These are phyloP conservation scores for Spermophilus dauricus DNA, from an alignment of 2,113 vertebrate genomes.

Conservation along the genomic window DNA sequence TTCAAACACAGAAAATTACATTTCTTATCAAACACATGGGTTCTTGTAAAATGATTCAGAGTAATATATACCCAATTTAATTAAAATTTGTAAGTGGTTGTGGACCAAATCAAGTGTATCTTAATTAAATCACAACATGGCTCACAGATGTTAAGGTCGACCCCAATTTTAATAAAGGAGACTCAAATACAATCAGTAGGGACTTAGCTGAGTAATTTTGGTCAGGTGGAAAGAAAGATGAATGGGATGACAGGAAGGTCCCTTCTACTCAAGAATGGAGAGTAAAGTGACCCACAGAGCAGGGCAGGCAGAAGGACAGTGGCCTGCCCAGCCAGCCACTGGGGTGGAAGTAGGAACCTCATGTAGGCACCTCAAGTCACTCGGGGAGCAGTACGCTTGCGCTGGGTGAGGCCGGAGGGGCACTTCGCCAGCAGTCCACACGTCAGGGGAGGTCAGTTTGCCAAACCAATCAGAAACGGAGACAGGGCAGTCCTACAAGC, in stretches of 20 bases:
- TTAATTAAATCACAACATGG: conserved; percentile 85
- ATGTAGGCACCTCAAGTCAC: background rate
- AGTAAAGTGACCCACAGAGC: background rate
- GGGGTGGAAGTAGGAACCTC: background rate
- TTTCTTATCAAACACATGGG: conserved; percentile 72
- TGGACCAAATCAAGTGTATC: conserved; percentile 71
- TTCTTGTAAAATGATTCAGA: conserved; percentile 65
- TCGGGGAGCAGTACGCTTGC: background rate
- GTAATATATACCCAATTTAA: conserved; percentile 69
- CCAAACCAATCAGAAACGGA: background rate
- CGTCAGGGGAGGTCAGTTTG: background rate
- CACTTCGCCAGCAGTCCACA: background rate
- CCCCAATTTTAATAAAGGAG: conserved; percentile 76
- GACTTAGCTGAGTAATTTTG: conserved; percentile 14
- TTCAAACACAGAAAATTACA: conserved; percentile 68
- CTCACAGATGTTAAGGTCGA: conserved; percentile 71
- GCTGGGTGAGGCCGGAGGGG: background rate
- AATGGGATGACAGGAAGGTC: conserved; percentile 3
- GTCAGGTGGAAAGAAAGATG: conserved; percentile 27
- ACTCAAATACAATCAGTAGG: conserved; percentile 65
- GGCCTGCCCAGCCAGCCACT: background rate
- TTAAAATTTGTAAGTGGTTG: conserved; percentile 77
- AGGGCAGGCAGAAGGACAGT: background rate
- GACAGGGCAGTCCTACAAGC: background rate
- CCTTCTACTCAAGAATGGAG: background rate